Percentiles rank a stretch among this genome's conserved stretches.
Conservation (phyloP, 1,140 invertebrate genomes). For the Dryas iulia region DNA sequence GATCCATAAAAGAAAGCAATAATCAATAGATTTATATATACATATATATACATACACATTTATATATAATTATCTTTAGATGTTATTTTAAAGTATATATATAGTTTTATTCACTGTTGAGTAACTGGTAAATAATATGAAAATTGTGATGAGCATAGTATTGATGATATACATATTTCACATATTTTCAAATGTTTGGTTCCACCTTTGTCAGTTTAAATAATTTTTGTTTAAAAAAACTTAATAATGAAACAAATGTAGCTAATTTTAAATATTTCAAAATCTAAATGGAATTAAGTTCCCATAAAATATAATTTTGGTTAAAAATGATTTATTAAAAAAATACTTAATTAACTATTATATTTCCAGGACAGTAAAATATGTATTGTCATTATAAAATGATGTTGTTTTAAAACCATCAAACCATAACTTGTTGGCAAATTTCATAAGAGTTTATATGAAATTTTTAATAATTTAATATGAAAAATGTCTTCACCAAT, state of each 20-base stretch:
- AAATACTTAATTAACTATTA: too few relatives aligned
- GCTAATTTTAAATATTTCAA: slow-evolving; percentile 17
- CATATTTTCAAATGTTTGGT: slow-evolving; percentile 78
- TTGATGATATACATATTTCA: slow-evolving; percentile 68
- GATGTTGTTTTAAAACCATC: background rate
- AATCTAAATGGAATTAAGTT: slow-evolving; percentile 76
- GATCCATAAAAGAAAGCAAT: slow-evolving; percentile 41
- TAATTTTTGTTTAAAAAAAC: background rate
- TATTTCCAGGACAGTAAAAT: background rate
- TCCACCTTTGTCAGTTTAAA: slow-evolving; percentile 15
- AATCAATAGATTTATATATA: slow-evolving; percentile 40
- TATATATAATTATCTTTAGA: slow-evolving; percentile 36
- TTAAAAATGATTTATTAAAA: too few relatives aligned
- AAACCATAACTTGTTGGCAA: background rate
- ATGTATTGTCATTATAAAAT: background rate
- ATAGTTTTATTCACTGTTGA: slow-evolving; percentile 46
- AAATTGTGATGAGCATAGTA: slow-evolving; percentile 71
- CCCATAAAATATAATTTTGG: slow-evolving; percentile 49
- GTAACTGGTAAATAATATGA: slow-evolving; percentile 34
- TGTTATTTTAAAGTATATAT: slow-evolving; percentile 37
- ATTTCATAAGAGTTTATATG: background rate
- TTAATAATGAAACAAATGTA: background rate
- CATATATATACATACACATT: slow-evolving; percentile 20
- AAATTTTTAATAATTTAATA: background rate
- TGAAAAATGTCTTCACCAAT: slow-evolving; percentile 47